Conservation (phyloP, 1,140 invertebrate species). For the Scaptodrosophila lebanonensis region DNA sequence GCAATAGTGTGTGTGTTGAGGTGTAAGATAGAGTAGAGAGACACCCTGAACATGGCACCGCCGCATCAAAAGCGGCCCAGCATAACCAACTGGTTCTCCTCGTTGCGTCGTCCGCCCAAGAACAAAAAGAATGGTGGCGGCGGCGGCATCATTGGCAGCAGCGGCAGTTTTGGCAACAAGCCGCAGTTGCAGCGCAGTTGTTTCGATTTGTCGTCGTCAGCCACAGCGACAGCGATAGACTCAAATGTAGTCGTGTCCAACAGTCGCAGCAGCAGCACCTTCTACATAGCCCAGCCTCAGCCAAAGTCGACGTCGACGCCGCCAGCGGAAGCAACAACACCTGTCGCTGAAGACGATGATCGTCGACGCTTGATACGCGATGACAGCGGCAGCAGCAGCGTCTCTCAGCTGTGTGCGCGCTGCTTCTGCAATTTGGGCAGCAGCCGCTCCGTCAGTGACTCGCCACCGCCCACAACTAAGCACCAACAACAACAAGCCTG, state of each 20-base stretch:
- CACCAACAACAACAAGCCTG: conserved; percentile 1
- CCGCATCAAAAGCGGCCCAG: conserved; percentile 79
- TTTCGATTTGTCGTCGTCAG: conserved; percentile 54
- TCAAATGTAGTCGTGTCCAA: conserved; percentile 11
- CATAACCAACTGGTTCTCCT: conserved; percentile 86
- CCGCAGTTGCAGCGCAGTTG: conserved; percentile 76
- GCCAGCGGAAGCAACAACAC: neutral
- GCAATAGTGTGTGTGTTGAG: conserved; percentile 21
- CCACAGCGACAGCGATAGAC: neutral
- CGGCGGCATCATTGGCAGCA: conserved; percentile 15
- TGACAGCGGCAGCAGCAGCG: conserved; percentile 24
- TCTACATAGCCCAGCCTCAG: conserved; percentile 28
- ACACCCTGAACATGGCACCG: conserved; percentile 49
- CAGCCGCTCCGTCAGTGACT: conserved; percentile 1
- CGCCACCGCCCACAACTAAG: neutral
- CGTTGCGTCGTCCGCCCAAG: conserved; percentile 82
- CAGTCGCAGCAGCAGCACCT: conserved; percentile 53
- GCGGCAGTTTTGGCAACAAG: conserved; percentile 48
- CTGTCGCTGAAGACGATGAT: conserved; percentile 39
- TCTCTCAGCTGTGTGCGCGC: conserved; percentile 40
- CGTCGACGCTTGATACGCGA: conserved; percentile 27
- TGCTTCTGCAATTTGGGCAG: conserved; percentile 57
- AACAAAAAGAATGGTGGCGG: conserved; percentile 69
- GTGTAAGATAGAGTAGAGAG: neutral
- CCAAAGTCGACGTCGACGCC: neutral